phyloP scores from a whole-genome alignment of 2,113 vertebrate species.

The Atherinomorus stipes region DNA sequence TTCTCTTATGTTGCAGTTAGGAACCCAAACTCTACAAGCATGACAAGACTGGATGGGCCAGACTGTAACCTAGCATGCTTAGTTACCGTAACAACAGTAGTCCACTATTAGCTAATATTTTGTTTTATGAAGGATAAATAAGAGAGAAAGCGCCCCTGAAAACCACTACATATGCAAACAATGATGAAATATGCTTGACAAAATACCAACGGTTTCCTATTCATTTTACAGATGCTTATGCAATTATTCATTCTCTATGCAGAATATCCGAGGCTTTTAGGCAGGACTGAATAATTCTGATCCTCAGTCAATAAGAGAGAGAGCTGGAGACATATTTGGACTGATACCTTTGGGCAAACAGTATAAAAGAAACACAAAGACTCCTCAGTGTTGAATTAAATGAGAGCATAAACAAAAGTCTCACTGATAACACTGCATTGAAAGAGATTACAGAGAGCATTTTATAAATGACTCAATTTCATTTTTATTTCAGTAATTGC shows the following conservation, averaged over 20 bases:
- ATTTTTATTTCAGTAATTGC: slow-evolving; percentile 26
- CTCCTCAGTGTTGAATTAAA: not conserved
- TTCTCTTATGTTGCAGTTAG: not conserved
- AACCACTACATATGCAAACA: not conserved
- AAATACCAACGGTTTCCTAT: not conserved
- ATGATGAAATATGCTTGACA: not conserved
- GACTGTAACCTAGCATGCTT: too few relatives aligned
- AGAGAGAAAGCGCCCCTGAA: not conserved
- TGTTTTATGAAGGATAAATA: not conserved
- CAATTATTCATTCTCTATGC: not conserved
- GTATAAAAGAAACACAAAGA: not conserved
- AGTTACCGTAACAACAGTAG: too few relatives aligned
- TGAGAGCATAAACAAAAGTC: slow-evolving; percentile 1
- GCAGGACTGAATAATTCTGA: not conserved
- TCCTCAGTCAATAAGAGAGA: not conserved
- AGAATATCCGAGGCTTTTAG: not conserved
- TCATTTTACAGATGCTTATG: not conserved
- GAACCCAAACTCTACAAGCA: too few relatives aligned
- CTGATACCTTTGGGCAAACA: not conserved
- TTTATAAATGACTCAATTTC: slow-evolving; percentile 33
- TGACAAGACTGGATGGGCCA: too few relatives aligned
- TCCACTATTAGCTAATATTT: not conserved
- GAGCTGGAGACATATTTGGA: not conserved
- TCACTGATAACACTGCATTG: not conserved
- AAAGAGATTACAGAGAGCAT: slow-evolving; percentile 11